These are phyloP conservation scores for Synanthedon tipuliformis DNA, from an alignment of 2,888 invertebrate species.

Conservation along the genomic window DNA sequence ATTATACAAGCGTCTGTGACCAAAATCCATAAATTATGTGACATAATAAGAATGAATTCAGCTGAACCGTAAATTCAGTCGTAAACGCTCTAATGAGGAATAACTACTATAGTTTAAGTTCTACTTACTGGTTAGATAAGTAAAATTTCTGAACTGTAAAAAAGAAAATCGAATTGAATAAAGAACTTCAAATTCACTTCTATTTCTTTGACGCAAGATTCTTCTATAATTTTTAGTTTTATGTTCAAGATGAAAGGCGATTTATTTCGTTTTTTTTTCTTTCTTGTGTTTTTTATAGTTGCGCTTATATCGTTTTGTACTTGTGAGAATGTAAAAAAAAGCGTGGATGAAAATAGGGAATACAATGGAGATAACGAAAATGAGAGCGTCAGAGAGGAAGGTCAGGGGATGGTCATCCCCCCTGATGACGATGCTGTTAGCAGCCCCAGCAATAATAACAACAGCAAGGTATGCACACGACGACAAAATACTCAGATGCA, in stretches of 20 bases:
- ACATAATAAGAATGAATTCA: no score
- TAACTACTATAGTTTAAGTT: no score
- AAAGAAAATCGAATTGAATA: constrained; percentile 26
- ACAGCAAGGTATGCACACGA: constrained; percentile 36
- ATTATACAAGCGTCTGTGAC: no score
- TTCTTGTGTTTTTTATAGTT: constrained; percentile 25
- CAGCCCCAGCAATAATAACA: constrained; percentile 5
- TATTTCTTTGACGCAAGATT: constrained; percentile 8
- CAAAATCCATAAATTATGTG: no score
- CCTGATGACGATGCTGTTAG: constrained; percentile 14
- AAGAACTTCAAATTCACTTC: constrained; percentile 22
- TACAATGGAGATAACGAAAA: constrained; percentile 41
- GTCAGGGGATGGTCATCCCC: constrained; percentile 16
- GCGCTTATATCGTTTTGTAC: constrained; percentile 20
- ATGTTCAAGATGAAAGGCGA: constrained; percentile 10
- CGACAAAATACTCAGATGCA: constrained; percentile 44
- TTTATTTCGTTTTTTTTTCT: constrained; percentile 25
- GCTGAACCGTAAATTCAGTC: no score
- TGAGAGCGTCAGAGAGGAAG: constrained; percentile 29
- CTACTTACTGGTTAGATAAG: not conserved
- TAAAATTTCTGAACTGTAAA: constrained; percentile 5
- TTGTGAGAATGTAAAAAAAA: constrained; percentile 46
- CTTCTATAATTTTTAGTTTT: constrained; percentile 9
- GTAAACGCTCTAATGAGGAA: no score
- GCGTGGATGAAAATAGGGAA: constrained; percentile 42